Evolutionary conservation across 2,888 invertebrate species (phyloP).

Genomic region (Galeopsomyia nigrocyanea): DNA sequence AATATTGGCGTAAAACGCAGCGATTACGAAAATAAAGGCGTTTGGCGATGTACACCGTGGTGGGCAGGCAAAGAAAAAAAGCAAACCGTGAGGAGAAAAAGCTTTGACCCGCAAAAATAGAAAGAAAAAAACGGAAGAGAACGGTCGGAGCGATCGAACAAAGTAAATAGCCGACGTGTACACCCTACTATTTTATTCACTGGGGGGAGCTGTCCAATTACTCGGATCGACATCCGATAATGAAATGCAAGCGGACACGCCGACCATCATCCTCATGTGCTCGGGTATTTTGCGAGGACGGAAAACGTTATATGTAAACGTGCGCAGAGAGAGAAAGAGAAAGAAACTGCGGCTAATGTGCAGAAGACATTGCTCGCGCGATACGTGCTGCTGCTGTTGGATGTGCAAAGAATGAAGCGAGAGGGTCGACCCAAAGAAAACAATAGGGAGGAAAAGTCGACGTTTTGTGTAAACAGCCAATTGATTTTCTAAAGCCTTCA

Average conservation of each 20-base stretch:
- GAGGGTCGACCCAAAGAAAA: too few relatives aligned
- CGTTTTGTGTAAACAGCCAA: too few relatives aligned
- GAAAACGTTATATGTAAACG: slow-evolving; percentile 34
- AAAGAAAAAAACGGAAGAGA: too few relatives aligned
- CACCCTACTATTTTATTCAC: background rate
- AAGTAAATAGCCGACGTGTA: slow-evolving; percentile 28
- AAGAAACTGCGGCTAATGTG: background rate
- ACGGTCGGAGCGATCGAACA: slow-evolving; percentile 3
- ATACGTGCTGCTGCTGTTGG: too few relatives aligned
- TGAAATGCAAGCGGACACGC: slow-evolving; percentile 32
- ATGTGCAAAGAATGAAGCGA: too few relatives aligned
- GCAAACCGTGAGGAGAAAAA: background rate
- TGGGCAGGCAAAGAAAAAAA: background rate
- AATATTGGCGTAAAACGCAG: background rate
- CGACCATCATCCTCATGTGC: slow-evolving; percentile 19
- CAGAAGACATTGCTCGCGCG: background rate
- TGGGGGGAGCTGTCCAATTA: slow-evolving; percentile 32
- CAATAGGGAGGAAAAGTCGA: too few relatives aligned
- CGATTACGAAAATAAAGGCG: slow-evolving; percentile 9
- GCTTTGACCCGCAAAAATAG: background rate
- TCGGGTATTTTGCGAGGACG: slow-evolving; percentile 7
- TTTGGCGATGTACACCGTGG: background rate
- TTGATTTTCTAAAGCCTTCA: too few relatives aligned
- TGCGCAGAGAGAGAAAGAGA: background rate
- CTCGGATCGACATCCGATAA: slow-evolving; percentile 42